Conservation (phyloP, 2,888 invertebrate genomes). For the Cotesia congregata region DNA sequence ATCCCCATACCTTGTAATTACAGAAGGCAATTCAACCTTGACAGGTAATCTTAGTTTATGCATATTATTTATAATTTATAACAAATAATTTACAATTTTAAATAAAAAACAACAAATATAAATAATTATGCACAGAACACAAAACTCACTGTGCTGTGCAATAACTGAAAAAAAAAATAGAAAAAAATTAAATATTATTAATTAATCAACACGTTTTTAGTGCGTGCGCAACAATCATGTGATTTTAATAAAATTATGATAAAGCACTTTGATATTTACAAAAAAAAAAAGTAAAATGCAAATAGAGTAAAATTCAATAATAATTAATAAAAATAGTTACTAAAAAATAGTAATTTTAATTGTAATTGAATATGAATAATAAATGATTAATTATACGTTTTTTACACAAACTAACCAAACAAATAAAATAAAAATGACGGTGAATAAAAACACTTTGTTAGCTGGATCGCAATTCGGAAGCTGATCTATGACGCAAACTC, state of each 20-base stretch:
- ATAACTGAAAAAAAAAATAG: constrained; percentile 4
- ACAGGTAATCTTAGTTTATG: constrained; percentile 66
- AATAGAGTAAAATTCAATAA: too few relatives aligned
- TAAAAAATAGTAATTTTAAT: too few relatives aligned
- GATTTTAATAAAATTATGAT: constrained; percentile 2
- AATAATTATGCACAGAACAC: neutral
- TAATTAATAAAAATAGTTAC: too few relatives aligned
- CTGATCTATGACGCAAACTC: constrained; percentile 59
- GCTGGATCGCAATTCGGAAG: constrained; percentile 18
- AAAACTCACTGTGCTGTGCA: neutral
- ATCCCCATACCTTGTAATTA: constrained; percentile 65
- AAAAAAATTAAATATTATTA: constrained; percentile 5
- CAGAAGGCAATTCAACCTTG: constrained; percentile 67
- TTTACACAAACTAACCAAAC: constrained; percentile 13
- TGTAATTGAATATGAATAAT: neutral
- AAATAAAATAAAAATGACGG: constrained; percentile 27
- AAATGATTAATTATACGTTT: neutral
- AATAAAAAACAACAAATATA: neutral
- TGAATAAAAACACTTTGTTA: constrained; percentile 34
- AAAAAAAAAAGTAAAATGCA: neutral
- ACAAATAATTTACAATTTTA: constrained; percentile 14
- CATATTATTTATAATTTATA: constrained; percentile 56
- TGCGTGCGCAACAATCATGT: neutral
- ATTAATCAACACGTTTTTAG: constrained; percentile 9
- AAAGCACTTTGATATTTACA: neutral